phyloP scores from a whole-genome alignment of 2,113 vertebrate genomes.

The Scortum barcoo region DNA sequence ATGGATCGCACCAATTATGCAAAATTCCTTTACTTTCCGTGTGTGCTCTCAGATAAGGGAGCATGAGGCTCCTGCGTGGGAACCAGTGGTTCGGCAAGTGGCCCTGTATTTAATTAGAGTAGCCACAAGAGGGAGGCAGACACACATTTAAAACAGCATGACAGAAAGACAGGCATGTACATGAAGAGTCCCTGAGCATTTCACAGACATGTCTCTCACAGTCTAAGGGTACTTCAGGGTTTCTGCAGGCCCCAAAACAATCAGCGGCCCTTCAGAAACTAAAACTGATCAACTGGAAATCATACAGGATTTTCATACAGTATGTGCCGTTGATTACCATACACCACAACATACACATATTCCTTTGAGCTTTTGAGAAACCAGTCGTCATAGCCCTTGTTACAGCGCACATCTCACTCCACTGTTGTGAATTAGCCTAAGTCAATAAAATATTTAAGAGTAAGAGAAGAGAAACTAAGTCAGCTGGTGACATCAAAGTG shows the following conservation, averaged over 20 bases:
- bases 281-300: constrained; percentile 18
- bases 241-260: constrained; percentile 9
- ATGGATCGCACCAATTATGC: neutral
- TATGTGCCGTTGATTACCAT: constrained; percentile 2
- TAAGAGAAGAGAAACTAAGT: constrained; percentile 70
- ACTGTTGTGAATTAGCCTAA: constrained; percentile 47
- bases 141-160: constrained; percentile 21
- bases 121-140: constrained; percentile 79
- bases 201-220: constrained; percentile 14
- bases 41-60: neutral
- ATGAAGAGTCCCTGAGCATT: constrained; percentile 20
- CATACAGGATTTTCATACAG: neutral
- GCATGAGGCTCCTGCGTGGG: neutral
- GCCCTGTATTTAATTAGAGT: constrained; percentile 37
- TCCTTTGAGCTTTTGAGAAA: constrained; percentile 24
- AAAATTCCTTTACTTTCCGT: neutral
- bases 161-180: neutral
- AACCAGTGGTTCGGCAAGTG: constrained; percentile 16
- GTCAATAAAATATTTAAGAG: constrained; percentile 76
- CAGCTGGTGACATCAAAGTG: constrained; percentile 74
- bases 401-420: constrained; percentile 21
- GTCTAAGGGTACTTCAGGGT: constrained; percentile 10
- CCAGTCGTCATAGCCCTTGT: neutral
- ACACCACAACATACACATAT: neutral
- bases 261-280: constrained; percentile 14